These are phyloP conservation scores for Tinea pellionella DNA, from an alignment of 2,888 invertebrate species.

Conservation along the genomic window DNA sequence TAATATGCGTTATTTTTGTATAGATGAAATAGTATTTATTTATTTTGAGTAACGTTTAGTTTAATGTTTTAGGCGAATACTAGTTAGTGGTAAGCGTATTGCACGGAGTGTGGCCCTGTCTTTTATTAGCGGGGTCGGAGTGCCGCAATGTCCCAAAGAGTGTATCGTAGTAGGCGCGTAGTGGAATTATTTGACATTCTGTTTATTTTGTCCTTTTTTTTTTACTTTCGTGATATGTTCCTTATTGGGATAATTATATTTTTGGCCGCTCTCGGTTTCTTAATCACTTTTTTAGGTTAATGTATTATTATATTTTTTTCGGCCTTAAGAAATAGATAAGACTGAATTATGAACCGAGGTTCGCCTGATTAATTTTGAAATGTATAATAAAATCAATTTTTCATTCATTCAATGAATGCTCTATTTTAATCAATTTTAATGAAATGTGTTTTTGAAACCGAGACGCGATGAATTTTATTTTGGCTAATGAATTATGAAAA, in stretches of 20 bases:
- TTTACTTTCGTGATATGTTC: not conserved
- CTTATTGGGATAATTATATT: not conserved
- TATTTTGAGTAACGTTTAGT: constrained; percentile 24
- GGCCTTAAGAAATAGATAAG: not conserved
- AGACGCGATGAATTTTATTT: not conserved
- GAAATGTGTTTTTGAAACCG: not conserved
- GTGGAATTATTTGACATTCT: constrained; percentile 11
- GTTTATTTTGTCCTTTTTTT: not conserved
- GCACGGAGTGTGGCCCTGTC: constrained; percentile 41
- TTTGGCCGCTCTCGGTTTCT: not conserved
- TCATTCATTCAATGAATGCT: not conserved
- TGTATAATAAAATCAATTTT: not conserved
- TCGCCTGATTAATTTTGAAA: not conserved
- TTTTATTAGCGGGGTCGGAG: constrained; percentile 25
- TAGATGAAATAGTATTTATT: constrained; percentile 10
- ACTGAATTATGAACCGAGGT: not conserved
- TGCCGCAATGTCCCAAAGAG: constrained; percentile 66
- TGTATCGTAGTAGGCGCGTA: constrained; percentile 45
- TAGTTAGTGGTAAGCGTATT: constrained; percentile 49
- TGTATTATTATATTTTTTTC: not conserved
- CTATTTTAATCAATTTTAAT: not conserved
- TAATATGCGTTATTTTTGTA: not conserved
- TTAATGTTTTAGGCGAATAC: constrained; percentile 28
- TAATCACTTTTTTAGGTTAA: not conserved
- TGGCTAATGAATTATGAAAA: not conserved